phyloP scores from a whole-genome alignment of 2,113 vertebrate genomes.

The Eudyptes chrysolophus region DNA sequence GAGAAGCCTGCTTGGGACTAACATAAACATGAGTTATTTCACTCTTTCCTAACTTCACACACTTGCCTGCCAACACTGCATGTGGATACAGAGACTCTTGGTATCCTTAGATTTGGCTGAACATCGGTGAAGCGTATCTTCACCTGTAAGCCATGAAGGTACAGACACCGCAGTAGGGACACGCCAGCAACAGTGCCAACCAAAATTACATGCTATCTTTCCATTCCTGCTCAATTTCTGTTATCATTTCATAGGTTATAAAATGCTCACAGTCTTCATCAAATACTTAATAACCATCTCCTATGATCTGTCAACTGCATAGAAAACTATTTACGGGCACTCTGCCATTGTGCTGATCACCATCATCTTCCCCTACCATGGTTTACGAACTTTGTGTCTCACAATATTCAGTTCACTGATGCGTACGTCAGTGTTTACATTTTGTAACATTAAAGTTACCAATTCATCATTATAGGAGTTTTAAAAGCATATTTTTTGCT shows the following conservation, averaged over 20 bases:
- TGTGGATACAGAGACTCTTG: not conserved
- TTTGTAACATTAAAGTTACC: not conserved
- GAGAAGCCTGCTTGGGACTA: not conserved
- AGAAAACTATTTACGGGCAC: not conserved
- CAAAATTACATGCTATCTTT: not conserved
- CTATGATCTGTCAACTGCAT: not conserved
- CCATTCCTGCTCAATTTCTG: not conserved
- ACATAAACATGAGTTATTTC: not conserved
- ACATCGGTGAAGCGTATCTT: accelerated
- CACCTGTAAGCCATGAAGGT: not conserved
- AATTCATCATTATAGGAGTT: not conserved
- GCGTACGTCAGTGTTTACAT: not conserved
- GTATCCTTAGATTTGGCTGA: not conserved
- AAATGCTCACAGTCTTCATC: not conserved
- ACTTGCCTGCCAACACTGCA: not conserved
- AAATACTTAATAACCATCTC: not conserved
- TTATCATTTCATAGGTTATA: not conserved
- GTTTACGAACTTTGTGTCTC: not conserved
- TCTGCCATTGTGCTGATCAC: not conserved
- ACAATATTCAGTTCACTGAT: not conserved
- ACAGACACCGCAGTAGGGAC: not conserved
- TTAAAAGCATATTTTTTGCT: not conserved
- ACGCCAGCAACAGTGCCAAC: accelerated
- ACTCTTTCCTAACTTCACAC: not conserved
- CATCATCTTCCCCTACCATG: not conserved